phyloP scores from a whole-genome alignment of 2,797 vertebrate species.

The Pelochelys cantorii region DNA sequence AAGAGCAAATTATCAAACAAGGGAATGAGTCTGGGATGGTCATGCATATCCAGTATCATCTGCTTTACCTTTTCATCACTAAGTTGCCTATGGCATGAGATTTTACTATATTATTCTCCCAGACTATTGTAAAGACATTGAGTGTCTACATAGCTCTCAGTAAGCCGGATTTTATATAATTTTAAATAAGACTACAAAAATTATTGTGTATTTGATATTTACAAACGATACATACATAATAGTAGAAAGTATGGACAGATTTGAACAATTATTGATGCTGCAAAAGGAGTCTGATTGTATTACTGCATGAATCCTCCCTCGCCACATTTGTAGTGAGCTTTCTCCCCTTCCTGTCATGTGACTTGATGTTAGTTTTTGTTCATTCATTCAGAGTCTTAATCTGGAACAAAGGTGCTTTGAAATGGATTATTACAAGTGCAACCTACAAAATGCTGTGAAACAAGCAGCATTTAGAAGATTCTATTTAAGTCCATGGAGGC shows the following conservation, averaged over 20 bases:
- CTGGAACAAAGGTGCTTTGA: conserved; percentile 1
- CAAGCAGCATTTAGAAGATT: background rate
- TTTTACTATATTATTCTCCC: background rate
- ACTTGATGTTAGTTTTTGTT: background rate
- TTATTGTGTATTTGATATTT: too few relatives aligned
- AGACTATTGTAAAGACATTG: background rate
- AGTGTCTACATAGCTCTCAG: background rate
- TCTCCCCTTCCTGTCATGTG: background rate
- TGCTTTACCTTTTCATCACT: background rate
- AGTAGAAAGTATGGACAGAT: background rate
- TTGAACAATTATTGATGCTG: background rate
- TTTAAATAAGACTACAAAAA: background rate
- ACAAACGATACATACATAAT: background rate
- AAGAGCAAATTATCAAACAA: background rate
- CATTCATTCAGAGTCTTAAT: background rate
- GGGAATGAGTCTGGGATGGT: background rate
- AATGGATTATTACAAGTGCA: background rate
- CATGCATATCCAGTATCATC: too few relatives aligned
- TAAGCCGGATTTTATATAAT: background rate
- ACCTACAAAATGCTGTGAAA: background rate
- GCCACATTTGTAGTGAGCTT: background rate
- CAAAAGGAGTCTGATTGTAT: background rate
- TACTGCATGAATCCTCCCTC: background rate
- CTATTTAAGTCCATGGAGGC: background rate
- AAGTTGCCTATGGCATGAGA: background rate